Evolutionary conservation across 2,797 vertebrate genomes (phyloP).

Genomic region (Galagoides demidoff): DNA sequence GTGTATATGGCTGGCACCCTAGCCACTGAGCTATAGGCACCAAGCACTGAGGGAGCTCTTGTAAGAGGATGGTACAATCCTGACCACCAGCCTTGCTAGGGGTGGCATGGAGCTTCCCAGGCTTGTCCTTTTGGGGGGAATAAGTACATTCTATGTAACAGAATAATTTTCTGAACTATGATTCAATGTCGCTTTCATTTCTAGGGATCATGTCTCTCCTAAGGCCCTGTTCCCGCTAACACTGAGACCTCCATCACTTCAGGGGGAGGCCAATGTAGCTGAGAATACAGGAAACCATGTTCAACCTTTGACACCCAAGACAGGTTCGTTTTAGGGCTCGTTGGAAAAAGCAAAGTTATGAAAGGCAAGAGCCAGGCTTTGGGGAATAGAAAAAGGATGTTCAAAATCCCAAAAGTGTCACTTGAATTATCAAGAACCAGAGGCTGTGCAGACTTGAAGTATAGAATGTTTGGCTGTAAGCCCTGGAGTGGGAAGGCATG

Average conservation of each 20-base stretch:
- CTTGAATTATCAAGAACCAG: slow-evolving; percentile 31
- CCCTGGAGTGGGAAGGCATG: background rate
- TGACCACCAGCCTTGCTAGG: background rate
- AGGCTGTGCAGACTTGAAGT: background rate
- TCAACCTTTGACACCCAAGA: background rate
- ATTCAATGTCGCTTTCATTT: background rate
- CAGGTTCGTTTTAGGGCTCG: background rate
- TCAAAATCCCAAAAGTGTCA: background rate
- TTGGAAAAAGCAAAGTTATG: background rate
- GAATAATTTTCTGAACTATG: background rate
- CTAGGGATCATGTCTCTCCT: background rate
- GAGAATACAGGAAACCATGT: background rate
- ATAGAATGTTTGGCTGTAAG: background rate
- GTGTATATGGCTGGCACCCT: no score
- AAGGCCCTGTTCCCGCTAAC: background rate
- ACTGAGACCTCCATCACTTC: background rate
- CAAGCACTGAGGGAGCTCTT: background rate
- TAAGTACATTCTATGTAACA: background rate
- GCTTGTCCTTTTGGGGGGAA: background rate
- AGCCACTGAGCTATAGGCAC: no score
- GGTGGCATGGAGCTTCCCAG: background rate
- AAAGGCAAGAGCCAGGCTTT: slow-evolving; percentile 1
- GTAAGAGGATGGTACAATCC: background rate
- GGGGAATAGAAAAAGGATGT: background rate
- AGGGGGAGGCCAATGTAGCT: background rate